A percentile compares a stretch with the other conserved stretches of the same genome.
Conservation (phyloP, 2,888 invertebrate species). For the Drosophila mettleri region DNA sequence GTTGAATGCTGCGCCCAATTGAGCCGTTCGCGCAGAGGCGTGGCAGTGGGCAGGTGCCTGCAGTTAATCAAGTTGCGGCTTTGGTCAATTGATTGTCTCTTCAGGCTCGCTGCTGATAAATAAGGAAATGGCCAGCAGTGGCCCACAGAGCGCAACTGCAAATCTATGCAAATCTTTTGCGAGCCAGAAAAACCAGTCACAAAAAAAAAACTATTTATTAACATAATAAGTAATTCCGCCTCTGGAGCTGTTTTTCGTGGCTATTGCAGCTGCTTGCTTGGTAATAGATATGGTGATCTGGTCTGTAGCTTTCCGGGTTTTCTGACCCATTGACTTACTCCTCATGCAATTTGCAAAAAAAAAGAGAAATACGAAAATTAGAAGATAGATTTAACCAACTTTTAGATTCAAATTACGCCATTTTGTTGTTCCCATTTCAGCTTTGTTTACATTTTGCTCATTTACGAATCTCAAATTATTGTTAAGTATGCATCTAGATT, state of each 20-base stretch:
- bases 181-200: slow-evolving; percentile 73
- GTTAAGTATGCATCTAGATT: slow-evolving; percentile 16
- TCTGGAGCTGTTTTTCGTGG: slow-evolving; percentile 48
- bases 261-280: slow-evolving; percentile 34
- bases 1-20: slow-evolving; percentile 62
- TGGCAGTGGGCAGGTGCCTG: slow-evolving; percentile 9
- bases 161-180: slow-evolving; percentile 49
- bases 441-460: slow-evolving; percentile 6
- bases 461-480: slow-evolving; percentile 34
- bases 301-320: slow-evolving; percentile 37
- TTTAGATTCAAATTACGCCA: neutral
- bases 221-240: slow-evolving; percentile 73
- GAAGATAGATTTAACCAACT: slow-evolving; percentile 16
- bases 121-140: slow-evolving; percentile 59
- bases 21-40: slow-evolving; percentile 14
- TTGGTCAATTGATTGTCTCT: slow-evolving; percentile 27
- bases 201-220: slow-evolving; percentile 66
- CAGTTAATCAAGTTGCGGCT: slow-evolving; percentile 54
- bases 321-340: slow-evolving; percentile 76
- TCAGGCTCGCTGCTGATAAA: slow-evolving; percentile 51
- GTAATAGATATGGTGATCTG: slow-evolving; percentile 2
- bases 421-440: slow-evolving; percentile 11
- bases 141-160: slow-evolving; percentile 57
- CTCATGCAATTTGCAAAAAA: slow-evolving; percentile 40
- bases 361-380: slow-evolving; percentile 9